These are phyloP conservation scores for Bagarius yarrelli DNA, from an alignment of 2,113 vertebrate species.

Conservation along the genomic window DNA sequence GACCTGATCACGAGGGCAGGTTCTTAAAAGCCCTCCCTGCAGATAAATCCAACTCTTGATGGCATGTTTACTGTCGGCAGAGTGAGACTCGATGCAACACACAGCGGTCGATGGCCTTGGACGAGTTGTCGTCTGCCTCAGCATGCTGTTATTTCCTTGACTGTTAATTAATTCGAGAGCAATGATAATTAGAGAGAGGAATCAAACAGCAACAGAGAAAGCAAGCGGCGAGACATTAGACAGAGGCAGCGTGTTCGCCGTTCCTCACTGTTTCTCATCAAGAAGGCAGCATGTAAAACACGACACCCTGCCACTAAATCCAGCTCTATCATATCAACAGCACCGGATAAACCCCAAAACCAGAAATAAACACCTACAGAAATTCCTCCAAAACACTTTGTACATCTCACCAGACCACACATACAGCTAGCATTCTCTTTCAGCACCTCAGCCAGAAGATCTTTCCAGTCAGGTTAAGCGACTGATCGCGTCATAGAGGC, in stretches of 20 bases:
- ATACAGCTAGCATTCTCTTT: constrained; percentile 47
- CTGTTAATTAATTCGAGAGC: constrained; percentile 43
- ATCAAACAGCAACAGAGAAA: constrained; percentile 22
- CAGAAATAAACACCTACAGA: constrained; percentile 52
- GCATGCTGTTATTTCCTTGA: constrained; percentile 6
- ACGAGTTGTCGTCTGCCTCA: constrained; percentile 15
- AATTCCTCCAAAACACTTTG: constrained; percentile 36
- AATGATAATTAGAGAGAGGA: constrained; percentile 39
- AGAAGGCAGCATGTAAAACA: constrained; percentile 21
- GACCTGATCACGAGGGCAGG: not conserved
- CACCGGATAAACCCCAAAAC: constrained; percentile 8
- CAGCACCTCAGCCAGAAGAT: constrained; percentile 9
- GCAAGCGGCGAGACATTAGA: constrained; percentile 34
- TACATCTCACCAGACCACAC: constrained; percentile 38
- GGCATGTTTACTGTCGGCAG: constrained; percentile 32
- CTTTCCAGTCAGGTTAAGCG: constrained; percentile 21
- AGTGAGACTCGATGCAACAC: constrained; percentile 27
- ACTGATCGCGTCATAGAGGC: not conserved
- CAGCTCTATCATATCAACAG: constrained; percentile 6
- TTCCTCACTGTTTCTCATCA: constrained; percentile 18
- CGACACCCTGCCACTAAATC: constrained; percentile 4
- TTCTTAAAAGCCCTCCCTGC: constrained; percentile 18
- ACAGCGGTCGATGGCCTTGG: constrained; percentile 25
- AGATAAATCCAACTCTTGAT: constrained; percentile 12
- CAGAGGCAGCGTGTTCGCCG: constrained; percentile 15